Percentiles rank a stretch among this genome's conserved stretches.
Evolutionary conservation across 2,797 vertebrate species (phyloP).

Genomic region (Diglossa cyanea): DNA sequence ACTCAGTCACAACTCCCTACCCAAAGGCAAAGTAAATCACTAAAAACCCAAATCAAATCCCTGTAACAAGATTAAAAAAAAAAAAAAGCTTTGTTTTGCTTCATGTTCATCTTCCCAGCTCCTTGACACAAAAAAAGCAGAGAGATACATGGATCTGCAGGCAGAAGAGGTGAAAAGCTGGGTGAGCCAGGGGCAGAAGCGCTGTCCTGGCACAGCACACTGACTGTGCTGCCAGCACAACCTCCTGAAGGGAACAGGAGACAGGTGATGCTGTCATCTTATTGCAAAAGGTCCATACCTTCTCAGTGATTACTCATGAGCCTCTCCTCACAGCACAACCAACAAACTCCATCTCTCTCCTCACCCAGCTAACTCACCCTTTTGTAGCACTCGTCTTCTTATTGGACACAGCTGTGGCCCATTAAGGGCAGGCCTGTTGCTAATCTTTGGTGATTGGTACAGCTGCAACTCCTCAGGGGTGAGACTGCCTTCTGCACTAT

Average conservation of each 20-base stretch:
- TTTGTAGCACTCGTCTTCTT: too few species aligned
- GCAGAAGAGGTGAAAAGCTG: not conserved
- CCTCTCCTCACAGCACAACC: too few species aligned
- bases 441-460: too few species aligned
- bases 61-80: not conserved
- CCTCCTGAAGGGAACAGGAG: not conserved
- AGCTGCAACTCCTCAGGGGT: too few species aligned
- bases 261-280: too few species aligned
- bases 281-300: too few species aligned
- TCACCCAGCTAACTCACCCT: too few species aligned
- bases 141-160: fast-evolving
- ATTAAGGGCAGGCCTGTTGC: too few species aligned
- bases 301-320: too few species aligned
- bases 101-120: not conserved
- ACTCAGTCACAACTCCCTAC: not conserved
- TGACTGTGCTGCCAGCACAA: fast-evolving
- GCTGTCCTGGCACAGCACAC: not conserved
- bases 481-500: too few species aligned
- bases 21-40: not conserved
- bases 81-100: not conserved
- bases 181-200: not conserved
- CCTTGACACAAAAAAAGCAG: not conserved
- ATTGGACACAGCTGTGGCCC: too few species aligned
- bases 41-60: not conserved
- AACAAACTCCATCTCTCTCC: too few species aligned